These are phyloP conservation scores for Sphenodon punctatus DNA, from an alignment of 2,797 vertebrate genomes.

Conservation along the genomic window DNA sequence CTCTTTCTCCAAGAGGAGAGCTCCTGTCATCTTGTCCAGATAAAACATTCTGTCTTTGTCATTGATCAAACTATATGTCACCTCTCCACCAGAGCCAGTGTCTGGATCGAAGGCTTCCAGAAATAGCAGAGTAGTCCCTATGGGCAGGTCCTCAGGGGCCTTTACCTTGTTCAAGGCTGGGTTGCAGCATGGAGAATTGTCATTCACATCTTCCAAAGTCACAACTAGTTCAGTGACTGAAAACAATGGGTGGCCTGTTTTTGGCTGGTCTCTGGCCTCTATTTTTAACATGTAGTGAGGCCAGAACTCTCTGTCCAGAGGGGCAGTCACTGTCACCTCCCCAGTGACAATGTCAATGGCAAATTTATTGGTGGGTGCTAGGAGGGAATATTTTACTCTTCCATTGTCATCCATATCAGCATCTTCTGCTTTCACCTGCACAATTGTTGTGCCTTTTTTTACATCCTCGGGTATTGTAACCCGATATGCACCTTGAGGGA, in stretches of 20 bases:
- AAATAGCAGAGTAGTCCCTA: conserved; percentile 87
- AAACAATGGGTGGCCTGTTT: conserved; percentile 80
- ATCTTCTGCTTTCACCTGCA: conserved; percentile 83
- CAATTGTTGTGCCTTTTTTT: conserved; percentile 80
- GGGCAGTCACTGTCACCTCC: conserved; percentile 81
- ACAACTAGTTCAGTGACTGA: conserved; percentile 83
- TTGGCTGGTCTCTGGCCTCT: conserved; percentile 89
- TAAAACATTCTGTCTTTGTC: conserved; percentile 83
- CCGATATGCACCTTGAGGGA: conserved; percentile 85
- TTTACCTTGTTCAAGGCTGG: conserved; percentile 84
- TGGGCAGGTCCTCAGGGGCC: conserved; percentile 89
- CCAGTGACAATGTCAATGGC: conserved; percentile 85
- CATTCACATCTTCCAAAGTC: conserved; percentile 89
- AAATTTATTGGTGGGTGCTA: conserved; percentile 86
- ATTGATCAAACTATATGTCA: conserved; percentile 87
- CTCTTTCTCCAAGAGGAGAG: conserved; percentile 87
- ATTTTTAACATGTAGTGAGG: conserved; percentile 85
- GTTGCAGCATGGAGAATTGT: conserved; percentile 90
- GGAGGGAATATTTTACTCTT: conserved; percentile 82
- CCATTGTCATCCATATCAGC: conserved; percentile 83
- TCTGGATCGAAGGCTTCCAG: conserved; percentile 91
- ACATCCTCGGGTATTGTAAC: conserved; percentile 84
- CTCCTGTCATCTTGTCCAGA: conserved; percentile 84
- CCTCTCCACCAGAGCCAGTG: conserved; percentile 81
- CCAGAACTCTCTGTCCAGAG: conserved; percentile 86